Percentiles rank a stretch among this genome's conserved stretches.
Evolutionary conservation across 2,113 vertebrate genomes (phyloP).

Genomic region (Cygnus buccinator): DNA sequence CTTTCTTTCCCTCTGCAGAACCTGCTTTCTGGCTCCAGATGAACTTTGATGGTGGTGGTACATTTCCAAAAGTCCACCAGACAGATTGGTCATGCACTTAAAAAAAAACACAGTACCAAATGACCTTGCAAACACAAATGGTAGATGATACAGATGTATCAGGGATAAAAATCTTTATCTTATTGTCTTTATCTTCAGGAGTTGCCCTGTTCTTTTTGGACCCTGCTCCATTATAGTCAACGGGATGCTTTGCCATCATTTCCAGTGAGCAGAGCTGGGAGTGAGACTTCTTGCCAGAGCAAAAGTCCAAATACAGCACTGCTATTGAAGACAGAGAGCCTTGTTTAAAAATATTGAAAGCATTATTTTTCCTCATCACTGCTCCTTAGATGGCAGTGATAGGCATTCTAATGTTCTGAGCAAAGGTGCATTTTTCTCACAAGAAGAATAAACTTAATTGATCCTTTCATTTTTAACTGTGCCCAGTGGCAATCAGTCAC

Average conservation of each 20-base stretch:
- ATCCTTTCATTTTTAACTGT: conserved; percentile 45
- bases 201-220: not conserved
- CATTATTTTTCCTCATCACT: conserved; percentile 9
- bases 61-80: not conserved
- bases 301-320: not conserved
- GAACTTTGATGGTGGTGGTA: not conserved
- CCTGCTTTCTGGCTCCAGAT: not conserved
- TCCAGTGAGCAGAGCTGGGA: not conserved
- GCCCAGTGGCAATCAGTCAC: conserved; percentile 39
- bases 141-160: not conserved
- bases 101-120: not conserved
- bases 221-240: not conserved
- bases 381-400: not conserved
- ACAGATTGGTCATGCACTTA: not conserved
- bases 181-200: not conserved
- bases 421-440: conserved; percentile 36
- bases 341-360: conserved; percentile 4
- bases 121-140: accelerated
- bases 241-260: not conserved
- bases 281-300: not conserved
- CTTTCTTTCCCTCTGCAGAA: not conserved
- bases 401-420: conserved; percentile 15
- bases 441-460: conserved; percentile 45
- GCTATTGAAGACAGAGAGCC: not conserved
- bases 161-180: not conserved